These are phyloP conservation scores for Petaurus breviceps DNA, from an alignment of 2,113 vertebrate genomes.

Conservation along the genomic window DNA sequence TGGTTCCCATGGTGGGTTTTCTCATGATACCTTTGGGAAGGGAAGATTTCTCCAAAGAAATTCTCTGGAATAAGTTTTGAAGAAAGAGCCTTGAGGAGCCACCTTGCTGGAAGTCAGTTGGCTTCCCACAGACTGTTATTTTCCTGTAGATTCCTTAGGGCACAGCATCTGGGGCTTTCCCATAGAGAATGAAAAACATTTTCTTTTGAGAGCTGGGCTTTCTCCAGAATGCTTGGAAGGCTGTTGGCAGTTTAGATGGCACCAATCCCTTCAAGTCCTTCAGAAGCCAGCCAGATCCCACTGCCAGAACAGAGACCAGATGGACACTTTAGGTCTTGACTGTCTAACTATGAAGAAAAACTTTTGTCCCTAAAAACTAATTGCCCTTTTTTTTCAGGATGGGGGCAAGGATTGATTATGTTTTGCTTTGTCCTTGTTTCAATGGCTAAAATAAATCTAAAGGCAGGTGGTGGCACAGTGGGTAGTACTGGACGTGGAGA, in stretches of 20 bases:
- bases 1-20: neutral
- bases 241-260: conserved; percentile 84
- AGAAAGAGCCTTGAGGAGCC: conserved; percentile 59
- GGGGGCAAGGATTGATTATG: neutral
- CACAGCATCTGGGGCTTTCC: conserved; percentile 75
- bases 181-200: conserved; percentile 83
- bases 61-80: conserved; percentile 57
- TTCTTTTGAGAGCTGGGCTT: conserved; percentile 79
- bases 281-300: conserved; percentile 83
- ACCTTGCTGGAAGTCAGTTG: conserved; percentile 57
- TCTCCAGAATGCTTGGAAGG: conserved; percentile 75
- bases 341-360: conserved; percentile 72
- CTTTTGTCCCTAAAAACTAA: conserved; percentile 70
- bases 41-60: conserved; percentile 66
- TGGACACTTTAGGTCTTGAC: conserved; percentile 82
- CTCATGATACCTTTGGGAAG: conserved; percentile 55
- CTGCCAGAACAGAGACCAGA: conserved; percentile 81
- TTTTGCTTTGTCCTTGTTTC: neutral
- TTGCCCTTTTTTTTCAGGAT: conserved; percentile 64
- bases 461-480: neutral
- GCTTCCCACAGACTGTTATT: conserved; percentile 74
- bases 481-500: neutral
- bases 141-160: conserved; percentile 73
- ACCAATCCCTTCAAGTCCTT: conserved; percentile 85
- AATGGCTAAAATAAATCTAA: neutral